Base-by-base conservation (phyloP, 2,888 invertebrate genomes). In the Phalangium opilio region DNA sequence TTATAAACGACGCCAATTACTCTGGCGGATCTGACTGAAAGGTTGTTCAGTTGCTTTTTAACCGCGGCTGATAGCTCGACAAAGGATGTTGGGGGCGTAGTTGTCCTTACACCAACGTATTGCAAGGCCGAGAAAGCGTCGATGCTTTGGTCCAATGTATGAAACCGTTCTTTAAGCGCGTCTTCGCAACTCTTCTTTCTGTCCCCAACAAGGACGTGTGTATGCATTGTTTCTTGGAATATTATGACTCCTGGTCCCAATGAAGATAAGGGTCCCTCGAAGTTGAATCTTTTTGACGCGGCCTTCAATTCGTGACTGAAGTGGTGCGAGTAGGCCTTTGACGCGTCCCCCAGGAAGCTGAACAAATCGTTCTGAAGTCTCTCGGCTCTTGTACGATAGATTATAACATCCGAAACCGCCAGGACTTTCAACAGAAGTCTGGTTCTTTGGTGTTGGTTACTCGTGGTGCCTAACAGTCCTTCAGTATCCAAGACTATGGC, bases 321-420 rank as follows among this genome's bases (percentile, higher is more conserved):
- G 66, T 83, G 79, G 56, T 76, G 73, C 48, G 73, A 73, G 62
- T 80, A 84, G 5, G 81, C 80, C 55, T 75, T 74, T 0, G 82
- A 82, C 1, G 83, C 83, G 50, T 77, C 77, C 7, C 80, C 80
- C 47, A 85, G 67, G 64, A 85, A 85, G 39, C 74, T 74, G 62
- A 77, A 83, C 72, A 84, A 73, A 63, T 84, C 83, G 53, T 74
- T 74, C 60, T 80, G 80, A 35, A 84, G 64, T 43, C 82, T 71
- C 61, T 83, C 83, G 1, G 82, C 77, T 48, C 79, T 71, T 10
- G 83, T 82, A 47, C 81, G 71, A 63, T 80, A 84, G 42, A 85
- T 75, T 1, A 83, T 76, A 53, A 85, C 73, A 65, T 85, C 84
- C 3, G 83, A 83, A 44, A 84, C 75, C 4, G 83, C 83, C n/a